These are phyloP conservation scores for Microctonus hyperodae DNA, from an alignment of 2,888 invertebrate genomes.

Conservation along the genomic window DNA sequence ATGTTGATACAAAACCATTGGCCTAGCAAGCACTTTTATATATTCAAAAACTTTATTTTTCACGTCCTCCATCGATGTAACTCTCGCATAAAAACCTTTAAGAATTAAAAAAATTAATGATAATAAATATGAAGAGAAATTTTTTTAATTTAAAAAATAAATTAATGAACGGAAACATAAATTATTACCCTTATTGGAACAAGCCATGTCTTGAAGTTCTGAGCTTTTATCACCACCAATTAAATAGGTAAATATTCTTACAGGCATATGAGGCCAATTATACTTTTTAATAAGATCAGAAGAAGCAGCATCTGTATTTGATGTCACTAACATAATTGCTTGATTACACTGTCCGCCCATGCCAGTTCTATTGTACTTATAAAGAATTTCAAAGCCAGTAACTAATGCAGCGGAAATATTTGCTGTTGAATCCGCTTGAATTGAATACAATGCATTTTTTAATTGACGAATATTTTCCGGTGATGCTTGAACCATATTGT, in stretches of 20 bases:
- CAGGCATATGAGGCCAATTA: constrained; percentile 94
- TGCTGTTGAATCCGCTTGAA: constrained; percentile 79
- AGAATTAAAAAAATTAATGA: neutral
- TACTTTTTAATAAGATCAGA: constrained; percentile 76
- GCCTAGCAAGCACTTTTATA: constrained; percentile 92
- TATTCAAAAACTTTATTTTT: constrained; percentile 93
- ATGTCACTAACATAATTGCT: constrained; percentile 96
- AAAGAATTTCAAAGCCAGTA: constrained; percentile 89
- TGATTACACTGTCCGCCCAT: constrained; percentile 96
- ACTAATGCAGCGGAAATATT: constrained; percentile 93
- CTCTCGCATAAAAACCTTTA: constrained; percentile 87
- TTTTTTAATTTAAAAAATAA: neutral
- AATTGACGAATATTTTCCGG: constrained; percentile 83
- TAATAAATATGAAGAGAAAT: neutral
- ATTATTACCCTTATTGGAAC: constrained; percentile 88
- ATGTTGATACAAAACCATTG: constrained; percentile 93
- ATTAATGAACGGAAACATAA: neutral
- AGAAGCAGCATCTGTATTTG: constrained; percentile 81
- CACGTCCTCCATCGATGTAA: constrained; percentile 88
- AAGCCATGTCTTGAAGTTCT: constrained; percentile 94
- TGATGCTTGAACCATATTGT: constrained; percentile 85
- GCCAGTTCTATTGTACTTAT: constrained; percentile 85
- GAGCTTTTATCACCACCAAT: constrained; percentile 91
- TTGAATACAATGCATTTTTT: constrained; percentile 76
- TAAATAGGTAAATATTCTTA: constrained; percentile 95